phyloP scores from a whole-genome alignment of 2,113 vertebrate genomes.

The Empidonax alnorum region DNA sequence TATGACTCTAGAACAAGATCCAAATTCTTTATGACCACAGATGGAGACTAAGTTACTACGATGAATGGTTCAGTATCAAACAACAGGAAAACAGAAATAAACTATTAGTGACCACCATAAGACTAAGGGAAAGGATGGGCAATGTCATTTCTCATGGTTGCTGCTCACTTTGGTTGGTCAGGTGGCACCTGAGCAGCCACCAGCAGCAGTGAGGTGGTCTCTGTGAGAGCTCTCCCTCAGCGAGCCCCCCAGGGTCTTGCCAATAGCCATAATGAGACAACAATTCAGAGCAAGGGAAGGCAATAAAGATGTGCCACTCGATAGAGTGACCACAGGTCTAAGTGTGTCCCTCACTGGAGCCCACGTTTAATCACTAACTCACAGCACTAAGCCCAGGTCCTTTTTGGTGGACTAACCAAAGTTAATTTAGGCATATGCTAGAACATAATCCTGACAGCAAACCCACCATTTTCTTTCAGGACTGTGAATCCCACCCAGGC shows the following conservation, averaged over 20 bases:
- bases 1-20: neutral
- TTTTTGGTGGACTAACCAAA: neutral
- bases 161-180: neutral
- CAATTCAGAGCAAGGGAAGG: neutral
- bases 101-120: neutral
- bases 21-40: neutral
- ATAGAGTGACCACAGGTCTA: neutral
- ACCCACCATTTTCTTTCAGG: neutral
- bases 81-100: neutral
- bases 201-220: neutral
- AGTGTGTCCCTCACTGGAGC: neutral
- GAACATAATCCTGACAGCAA: neutral
- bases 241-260: neutral
- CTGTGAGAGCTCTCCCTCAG: neutral
- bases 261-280: accelerated
- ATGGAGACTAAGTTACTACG: neutral
- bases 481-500: neutral
- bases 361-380: neutral
- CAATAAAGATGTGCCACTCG: neutral
- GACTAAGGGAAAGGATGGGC: neutral
- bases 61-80: neutral
- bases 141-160: neutral
- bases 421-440: neutral
- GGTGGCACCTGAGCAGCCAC: neutral
- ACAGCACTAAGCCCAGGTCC: neutral